Base-by-base conservation (phyloP, 2,888 invertebrate species). In the Bellardia pandia region DNA sequence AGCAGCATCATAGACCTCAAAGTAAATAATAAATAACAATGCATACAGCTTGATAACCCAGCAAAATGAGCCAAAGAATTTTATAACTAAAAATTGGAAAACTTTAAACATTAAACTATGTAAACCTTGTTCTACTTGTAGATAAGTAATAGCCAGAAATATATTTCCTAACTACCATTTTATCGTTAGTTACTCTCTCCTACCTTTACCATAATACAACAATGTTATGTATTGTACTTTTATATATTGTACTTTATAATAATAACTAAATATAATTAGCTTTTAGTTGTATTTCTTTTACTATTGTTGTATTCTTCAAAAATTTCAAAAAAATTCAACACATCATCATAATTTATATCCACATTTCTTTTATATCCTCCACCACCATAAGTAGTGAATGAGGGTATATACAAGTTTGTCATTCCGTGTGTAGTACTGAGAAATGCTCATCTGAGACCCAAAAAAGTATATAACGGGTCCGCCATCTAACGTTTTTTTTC, bases 241-340 rank as follows among this genome's bases (percentile, higher is more conserved):
- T 23, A 23, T 58, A 6, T 9, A 7, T 30, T 58, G 3, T 33
- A n/a, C 14, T 33, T 33, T 16, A 30, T 60, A 60, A 80, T 30
- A 53, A 16, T 56, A 64, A 9, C 45, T 45, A 45, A 80, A 80
- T 71, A 80, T 71, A 85, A 85, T 80, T 80, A 85, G 48, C 75
- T 85, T 58, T 58, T 11, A 58, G 68, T 80, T 56, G 48, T 53
- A n/a, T 69, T 13, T 14, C 9, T 13, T 58, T 58, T 58, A 23
- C 1, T 1, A 1, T 30, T 58, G 62, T 68, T 66, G 11, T 72
- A 33, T 64, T 33, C 11, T 69, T 33, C 60, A 80, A 23, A 64
- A 80, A 69, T 33, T 58, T 69, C n/a, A 85, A 48, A 42, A 42
- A 56, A 80, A 71, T 62, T 14, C 58, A 58, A 33, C 30, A 13